phyloP scores from a whole-genome alignment of 1,140 invertebrate species.

The Drosophila chauvacae region DNA sequence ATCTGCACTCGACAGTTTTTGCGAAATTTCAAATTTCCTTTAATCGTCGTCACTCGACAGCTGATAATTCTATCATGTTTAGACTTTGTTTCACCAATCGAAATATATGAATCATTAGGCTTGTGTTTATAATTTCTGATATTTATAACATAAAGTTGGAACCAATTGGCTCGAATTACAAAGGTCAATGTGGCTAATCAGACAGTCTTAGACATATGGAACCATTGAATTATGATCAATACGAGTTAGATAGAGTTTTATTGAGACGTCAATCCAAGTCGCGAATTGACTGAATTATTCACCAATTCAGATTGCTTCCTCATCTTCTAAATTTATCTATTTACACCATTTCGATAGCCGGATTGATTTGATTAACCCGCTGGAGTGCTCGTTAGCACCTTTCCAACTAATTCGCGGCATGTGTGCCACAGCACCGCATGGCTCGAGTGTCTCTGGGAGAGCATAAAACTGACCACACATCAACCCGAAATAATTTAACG shows the following conservation, averaged over 20 bases:
- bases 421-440: constrained; percentile 19
- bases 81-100: constrained; percentile 36
- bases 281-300: neutral
- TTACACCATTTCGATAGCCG: constrained; percentile 1
- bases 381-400: constrained; percentile 19
- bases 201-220: neutral
- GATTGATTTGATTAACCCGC: constrained; percentile 17
- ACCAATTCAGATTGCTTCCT: constrained; percentile 1
- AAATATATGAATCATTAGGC: constrained; percentile 22
- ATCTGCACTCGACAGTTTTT: constrained; percentile 9
- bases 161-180: constrained; percentile 1
- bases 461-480: constrained; percentile 36
- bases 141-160: neutral
- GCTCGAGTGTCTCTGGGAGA: constrained; percentile 7
- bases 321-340: constrained; percentile 13
- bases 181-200: constrained; percentile 16
- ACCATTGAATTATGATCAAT: neutral
- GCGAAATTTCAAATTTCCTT: constrained; percentile 8
- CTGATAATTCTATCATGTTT: constrained; percentile 31
- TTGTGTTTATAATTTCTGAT: neutral
- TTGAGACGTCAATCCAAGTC: neutral
- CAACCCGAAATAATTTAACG: constrained; percentile 8
- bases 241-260: neutral
- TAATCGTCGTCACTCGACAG: constrained; percentile 17
- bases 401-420: constrained; percentile 12